Conservation (phyloP, 2,113 vertebrate genomes). For the Eulemur rufifrons region DNA sequence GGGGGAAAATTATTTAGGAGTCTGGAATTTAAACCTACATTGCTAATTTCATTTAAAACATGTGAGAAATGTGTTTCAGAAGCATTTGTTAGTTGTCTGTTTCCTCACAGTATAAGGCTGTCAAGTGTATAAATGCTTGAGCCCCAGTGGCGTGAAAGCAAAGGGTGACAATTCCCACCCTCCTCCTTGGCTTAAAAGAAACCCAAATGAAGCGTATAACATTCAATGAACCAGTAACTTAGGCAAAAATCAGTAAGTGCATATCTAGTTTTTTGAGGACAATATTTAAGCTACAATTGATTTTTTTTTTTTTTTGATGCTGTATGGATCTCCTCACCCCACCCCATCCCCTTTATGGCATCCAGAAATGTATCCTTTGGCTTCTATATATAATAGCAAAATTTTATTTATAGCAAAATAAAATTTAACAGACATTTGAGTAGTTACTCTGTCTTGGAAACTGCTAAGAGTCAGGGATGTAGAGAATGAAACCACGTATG, state of each 20-base stretch:
- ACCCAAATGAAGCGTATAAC: not conserved
- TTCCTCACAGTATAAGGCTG: not conserved
- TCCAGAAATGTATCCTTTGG: not conserved
- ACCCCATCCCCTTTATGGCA: not conserved
- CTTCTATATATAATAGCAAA: not conserved
- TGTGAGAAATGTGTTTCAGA: not conserved
- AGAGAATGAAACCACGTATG: not conserved
- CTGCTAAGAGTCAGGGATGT: not conserved
- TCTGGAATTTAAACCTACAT: not conserved
- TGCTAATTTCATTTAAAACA: not conserved
- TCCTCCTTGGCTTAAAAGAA: not conserved
- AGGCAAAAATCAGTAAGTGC: not conserved
- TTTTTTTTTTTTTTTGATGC: not conserved
- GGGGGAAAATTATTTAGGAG: not conserved
- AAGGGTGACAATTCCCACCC: not conserved
- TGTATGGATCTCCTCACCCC: not conserved
- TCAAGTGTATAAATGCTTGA: not conserved
- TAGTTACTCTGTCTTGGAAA: not conserved
- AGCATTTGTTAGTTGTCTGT: not conserved
- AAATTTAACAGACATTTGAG: not conserved
- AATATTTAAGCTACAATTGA: not conserved
- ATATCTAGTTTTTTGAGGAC: not conserved
- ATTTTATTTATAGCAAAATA: conserved; percentile 18
- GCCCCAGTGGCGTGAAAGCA: not conserved
- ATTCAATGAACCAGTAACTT: not conserved